Evolutionary conservation across 2,797 vertebrate genomes (phyloP).

Genomic region (Podarcis siculus): DNA sequence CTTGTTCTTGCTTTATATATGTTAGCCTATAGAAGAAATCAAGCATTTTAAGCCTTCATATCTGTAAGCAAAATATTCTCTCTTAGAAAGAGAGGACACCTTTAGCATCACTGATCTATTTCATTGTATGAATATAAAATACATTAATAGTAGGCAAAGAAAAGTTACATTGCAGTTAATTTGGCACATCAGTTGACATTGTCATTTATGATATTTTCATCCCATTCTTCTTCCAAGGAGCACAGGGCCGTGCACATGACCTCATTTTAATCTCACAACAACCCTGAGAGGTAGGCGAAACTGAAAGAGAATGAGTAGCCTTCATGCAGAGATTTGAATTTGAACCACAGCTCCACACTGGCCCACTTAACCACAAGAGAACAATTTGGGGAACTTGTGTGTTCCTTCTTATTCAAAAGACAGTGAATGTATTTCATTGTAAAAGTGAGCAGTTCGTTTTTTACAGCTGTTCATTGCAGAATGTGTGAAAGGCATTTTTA

Average conservation of each 20-base stretch:
- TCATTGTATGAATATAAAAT: not conserved
- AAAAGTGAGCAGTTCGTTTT: not conserved
- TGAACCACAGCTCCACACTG: not conserved
- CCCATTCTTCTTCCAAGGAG: not conserved
- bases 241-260: not conserved
- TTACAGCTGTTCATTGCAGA: too few relatives aligned
- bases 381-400: not conserved
- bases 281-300: not conserved
- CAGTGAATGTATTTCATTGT: not conserved
- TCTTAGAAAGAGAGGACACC: not conserved
- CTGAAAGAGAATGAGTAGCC: not conserved
- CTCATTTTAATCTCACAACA: not conserved
- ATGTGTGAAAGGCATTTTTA: not conserved
- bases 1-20: not conserved
- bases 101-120: not conserved
- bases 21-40: not conserved
- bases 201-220: not conserved
- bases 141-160: not conserved
- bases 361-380: not conserved
- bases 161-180: not conserved
- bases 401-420: not conserved
- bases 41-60: not conserved
- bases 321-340: not conserved
- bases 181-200: not conserved
- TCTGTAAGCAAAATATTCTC: not conserved